Evolutionary conservation across 1,140 invertebrate species (phyloP).

Genomic region (Drosophila melanica): DNA sequence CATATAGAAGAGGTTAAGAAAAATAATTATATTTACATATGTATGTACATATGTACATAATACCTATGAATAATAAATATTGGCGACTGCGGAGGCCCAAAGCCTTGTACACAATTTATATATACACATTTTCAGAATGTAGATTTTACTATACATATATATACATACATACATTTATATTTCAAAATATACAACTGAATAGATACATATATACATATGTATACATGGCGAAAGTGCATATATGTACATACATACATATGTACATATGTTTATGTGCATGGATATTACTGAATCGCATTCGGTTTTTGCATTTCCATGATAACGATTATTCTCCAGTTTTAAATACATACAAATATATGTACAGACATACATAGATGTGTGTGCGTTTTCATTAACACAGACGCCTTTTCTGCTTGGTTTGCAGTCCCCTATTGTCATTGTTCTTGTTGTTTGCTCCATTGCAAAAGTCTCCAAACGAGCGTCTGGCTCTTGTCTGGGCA

Average conservation of each 20-base stretch:
- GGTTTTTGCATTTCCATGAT: not conserved
- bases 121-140: too few species aligned
- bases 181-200: too few species aligned
- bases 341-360: conserved; percentile 1
- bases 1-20: too few species aligned
- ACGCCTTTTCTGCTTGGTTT: conserved; percentile 8
- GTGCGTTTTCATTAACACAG: conserved; percentile 13
- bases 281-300: not conserved
- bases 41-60: too few species aligned
- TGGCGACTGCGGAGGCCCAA: too few species aligned
- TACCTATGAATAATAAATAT: not conserved
- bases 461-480: conserved; percentile 38
- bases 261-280: not conserved
- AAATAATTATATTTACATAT: not conserved
- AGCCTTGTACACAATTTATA: too few species aligned
- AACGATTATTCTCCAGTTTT: not conserved
- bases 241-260: conserved; percentile 8
- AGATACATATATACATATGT: not conserved
- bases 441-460: not conserved
- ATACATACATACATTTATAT: too few species aligned
- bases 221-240: not conserved
- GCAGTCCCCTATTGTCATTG: not conserved
- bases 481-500: conserved; percentile 33
- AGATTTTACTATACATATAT: too few species aligned
- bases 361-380: not conserved